Base-by-base conservation (phyloP, 1,140 invertebrate genomes). In the Eurosta solidaginis region DNA sequence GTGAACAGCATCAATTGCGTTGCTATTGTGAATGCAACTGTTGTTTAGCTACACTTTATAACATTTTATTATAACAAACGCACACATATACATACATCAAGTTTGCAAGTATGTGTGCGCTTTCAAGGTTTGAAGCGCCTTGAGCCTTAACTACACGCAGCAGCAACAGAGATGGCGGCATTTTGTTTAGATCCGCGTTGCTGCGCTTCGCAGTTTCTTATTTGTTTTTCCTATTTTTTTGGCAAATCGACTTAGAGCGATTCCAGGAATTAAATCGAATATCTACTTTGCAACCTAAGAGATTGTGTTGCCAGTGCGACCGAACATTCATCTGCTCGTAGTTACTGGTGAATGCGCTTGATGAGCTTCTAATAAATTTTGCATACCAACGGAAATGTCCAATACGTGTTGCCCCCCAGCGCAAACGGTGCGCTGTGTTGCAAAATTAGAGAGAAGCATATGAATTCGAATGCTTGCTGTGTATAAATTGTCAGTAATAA, bases 251-350 rank as follows among this genome's bases (percentile, higher is more conserved):
- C n/a, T 68, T 3, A 40, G 27, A 33, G 33, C 59, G 33, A 10
- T 77, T 77, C 76, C 49, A 44, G 52, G 76, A 77, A 77, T 77
- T 77, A 77, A 77, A 77, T 63, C 54, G 76, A 59, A 77, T 77
- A 77, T 59, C 76, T 77, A n/a, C n/a, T n/a, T n/a, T n/a, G n/a
- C 17, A 36, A 2, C 17, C 14, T 14, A 73, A 73, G 63, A 44
- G 14, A 68, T 20, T 22, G 17, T 22, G 27, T 29, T 59, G 27
- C 27, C 54, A 25, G 20, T 52, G 49, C 20, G 49, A 22, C 7
- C 49, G 25, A n/a, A 22, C n/a, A n/a, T 14, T 47, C n/a, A n/a
- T n/a, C 14, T 14, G 7, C 3, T 47, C n/a, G 9, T 52, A 52
- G 54, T n/a, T 63, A 33, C n/a, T 47, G 17, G 59, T 33, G 12